These are phyloP conservation scores for Anas bernieri DNA, from an alignment of 2,797 vertebrate genomes.

Conservation along the genomic window DNA sequence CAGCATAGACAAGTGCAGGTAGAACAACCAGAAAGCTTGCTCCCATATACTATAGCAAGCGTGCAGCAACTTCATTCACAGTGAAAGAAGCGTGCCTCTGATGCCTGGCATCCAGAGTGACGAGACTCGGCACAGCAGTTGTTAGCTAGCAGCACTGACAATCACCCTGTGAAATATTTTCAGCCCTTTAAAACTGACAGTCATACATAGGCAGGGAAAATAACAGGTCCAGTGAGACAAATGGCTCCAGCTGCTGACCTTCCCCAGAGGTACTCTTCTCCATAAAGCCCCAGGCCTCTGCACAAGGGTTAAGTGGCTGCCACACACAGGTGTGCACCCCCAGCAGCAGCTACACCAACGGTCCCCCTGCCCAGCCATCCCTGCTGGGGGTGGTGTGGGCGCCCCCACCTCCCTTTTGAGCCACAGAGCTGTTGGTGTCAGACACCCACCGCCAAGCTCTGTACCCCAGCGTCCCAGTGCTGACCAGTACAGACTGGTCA, in stretches of 20 bases:
- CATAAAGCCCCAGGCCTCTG: rapidly evolving
- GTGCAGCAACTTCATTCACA: no score
- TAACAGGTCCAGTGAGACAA: not conserved
- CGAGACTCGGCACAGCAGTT: no score
- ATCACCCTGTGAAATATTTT: not conserved
- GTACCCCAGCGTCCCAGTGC: not conserved
- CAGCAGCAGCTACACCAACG: not conserved
- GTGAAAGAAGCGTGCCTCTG: rapidly evolving
- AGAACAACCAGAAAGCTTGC: not conserved
- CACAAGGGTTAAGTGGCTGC: not conserved
- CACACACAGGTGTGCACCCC: rapidly evolving
- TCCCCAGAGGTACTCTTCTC: no score
- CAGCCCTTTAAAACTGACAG: not conserved
- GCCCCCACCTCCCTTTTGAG: not conserved
- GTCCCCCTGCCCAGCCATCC: not conserved
- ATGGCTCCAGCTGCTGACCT: no score
- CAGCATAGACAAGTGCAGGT: rapidly evolving
- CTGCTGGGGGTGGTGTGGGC: not conserved
- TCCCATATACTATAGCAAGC: rapidly evolving
- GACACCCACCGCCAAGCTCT: not conserved
- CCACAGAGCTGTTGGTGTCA: not conserved
- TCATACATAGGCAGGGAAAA: no score
- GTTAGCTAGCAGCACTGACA: not conserved
- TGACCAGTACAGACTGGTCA: rapidly evolving
- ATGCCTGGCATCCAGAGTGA: rapidly evolving